phyloP scores from a whole-genome alignment of 2,113 vertebrate genomes.

The Campylomormyrus numenius region DNA sequence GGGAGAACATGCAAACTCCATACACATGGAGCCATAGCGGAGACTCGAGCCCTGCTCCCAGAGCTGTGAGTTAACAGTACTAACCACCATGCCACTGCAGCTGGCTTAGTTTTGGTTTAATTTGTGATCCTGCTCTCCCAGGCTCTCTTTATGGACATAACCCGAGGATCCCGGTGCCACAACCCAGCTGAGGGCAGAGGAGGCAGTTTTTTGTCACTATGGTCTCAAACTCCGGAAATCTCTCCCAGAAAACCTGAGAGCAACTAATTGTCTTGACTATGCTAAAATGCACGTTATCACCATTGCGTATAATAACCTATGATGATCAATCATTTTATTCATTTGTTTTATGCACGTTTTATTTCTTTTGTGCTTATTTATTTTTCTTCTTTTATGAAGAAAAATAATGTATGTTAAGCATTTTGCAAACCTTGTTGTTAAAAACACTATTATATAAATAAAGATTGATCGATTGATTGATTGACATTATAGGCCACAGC shows the following conservation, averaged over 20 bases:
- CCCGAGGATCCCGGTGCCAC: no score
- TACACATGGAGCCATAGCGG: background rate
- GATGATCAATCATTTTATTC: background rate
- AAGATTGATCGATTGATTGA: background rate
- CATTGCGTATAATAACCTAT: background rate
- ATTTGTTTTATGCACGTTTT: background rate
- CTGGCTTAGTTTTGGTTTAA: no score
- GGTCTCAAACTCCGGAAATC: no score
- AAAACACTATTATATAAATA: background rate
- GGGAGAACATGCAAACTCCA: background rate
- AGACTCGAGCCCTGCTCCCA: no score
- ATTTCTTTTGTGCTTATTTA: background rate
- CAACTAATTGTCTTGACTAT: background rate
- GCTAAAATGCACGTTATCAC: no score
- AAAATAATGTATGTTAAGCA: background rate
- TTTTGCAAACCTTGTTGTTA: background rate
- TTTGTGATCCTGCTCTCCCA: no score
- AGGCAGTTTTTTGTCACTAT: no score
- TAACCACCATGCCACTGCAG: no score
- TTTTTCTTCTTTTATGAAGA: background rate
- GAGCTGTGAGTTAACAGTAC: no score
- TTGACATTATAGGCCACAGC: background rate
- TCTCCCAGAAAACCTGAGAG: no score
- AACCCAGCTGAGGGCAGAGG: no score
- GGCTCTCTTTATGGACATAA: no score